phyloP scores from a whole-genome alignment of 2,797 vertebrate genomes.

The Hippocampus kuda region DNA sequence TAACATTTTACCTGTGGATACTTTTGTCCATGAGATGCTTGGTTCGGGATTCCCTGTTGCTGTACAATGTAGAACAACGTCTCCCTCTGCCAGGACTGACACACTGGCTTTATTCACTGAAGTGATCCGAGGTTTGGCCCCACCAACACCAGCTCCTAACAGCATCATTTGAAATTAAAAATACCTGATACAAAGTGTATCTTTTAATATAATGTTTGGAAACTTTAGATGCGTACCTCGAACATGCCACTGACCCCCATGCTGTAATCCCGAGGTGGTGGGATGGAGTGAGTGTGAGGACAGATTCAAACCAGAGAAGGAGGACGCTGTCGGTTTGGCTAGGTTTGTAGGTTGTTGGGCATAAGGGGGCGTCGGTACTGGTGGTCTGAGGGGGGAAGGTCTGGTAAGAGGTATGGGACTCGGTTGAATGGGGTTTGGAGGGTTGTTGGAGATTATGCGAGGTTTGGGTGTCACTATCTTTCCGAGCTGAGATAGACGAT shows the following conservation, averaged over 20 bases:
- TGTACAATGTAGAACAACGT: constrained; percentile 64
- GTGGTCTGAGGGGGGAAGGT: constrained; percentile 27
- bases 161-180: constrained; percentile 4
- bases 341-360: constrained; percentile 25
- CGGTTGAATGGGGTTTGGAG: constrained; percentile 23
- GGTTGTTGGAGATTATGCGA: constrained; percentile 26
- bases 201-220: background rate
- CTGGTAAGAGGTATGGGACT: constrained; percentile 30
- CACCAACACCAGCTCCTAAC: constrained; percentile 33
- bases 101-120: constrained; percentile 54
- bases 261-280: constrained; percentile 29
- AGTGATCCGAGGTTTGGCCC: constrained; percentile 61
- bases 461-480: constrained; percentile 58
- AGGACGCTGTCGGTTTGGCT: constrained; percentile 16
- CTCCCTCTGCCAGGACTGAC: constrained; percentile 62
- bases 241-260: constrained; percentile 48
- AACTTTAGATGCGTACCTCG: constrained; percentile 27
- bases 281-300: constrained; percentile 27
- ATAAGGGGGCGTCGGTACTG: constrained; percentile 29
- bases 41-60: constrained; percentile 64
- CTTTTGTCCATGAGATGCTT: constrained; percentile 68
- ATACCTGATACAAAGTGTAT: background rate
- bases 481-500: constrained; percentile 59
- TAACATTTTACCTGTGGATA: constrained; percentile 63
- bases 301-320: constrained; percentile 22